Evolutionary conservation across 2,797 vertebrate genomes (phyloP).

Genomic region (Pangasius krempfi): DNA sequence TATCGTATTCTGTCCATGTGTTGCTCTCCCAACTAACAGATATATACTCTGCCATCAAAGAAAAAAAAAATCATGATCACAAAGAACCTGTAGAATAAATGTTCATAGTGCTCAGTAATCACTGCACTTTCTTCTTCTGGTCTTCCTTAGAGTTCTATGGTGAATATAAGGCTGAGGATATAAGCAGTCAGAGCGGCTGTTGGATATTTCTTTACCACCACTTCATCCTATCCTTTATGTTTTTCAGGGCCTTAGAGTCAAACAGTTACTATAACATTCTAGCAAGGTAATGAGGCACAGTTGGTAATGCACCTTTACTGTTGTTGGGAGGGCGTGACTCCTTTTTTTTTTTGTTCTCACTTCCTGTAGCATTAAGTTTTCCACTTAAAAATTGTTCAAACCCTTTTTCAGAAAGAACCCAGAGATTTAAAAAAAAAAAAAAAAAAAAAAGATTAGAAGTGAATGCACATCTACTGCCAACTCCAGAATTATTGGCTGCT

Average conservation of each 20-base stretch:
- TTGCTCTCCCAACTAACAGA: too few species aligned
- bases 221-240: slow-evolving; percentile 43
- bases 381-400: neutral
- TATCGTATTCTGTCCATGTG: neutral
- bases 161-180: neutral
- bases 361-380: neutral
- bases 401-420: neutral
- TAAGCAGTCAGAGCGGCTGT: neutral
- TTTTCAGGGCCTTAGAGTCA: neutral
- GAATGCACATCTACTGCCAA: neutral
- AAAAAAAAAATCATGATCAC: slow-evolving; percentile 56
- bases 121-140: neutral
- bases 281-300: slow-evolving; percentile 8
- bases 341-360: neutral
- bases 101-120: neutral
- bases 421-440: too few species aligned
- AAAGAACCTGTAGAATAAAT: slow-evolving; percentile 51
- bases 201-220: neutral
- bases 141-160: neutral
- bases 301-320: neutral
- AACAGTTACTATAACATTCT: neutral
- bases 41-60: neutral
- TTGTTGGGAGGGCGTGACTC: neutral
- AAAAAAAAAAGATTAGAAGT: neutral
- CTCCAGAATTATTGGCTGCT: neutral